A percentile compares a stretch with the other conserved stretches of the same genome.
phyloP scores from a whole-genome alignment of 1,140 invertebrate species.

The Listronotus oregonensis region DNA sequence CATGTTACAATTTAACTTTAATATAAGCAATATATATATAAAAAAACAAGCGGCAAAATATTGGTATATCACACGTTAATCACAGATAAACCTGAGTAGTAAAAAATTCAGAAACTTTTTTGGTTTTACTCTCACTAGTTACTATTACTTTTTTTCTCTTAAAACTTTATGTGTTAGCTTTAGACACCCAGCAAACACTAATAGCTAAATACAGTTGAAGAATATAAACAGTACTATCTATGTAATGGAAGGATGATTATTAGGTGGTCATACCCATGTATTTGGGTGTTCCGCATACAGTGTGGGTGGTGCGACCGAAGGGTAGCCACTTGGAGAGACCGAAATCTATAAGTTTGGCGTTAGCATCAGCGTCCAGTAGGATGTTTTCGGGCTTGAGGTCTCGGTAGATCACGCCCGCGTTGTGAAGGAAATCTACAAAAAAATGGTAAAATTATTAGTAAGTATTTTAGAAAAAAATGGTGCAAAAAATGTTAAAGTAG shows the following conservation, averaged over 20 bases:
- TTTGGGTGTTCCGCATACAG: constrained; percentile 88
- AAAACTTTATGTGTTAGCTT: background rate
- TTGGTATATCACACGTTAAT: constrained; percentile 41
- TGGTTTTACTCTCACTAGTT: constrained; percentile 38
- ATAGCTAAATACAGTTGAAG: too few relatives aligned
- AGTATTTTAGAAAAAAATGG: background rate
- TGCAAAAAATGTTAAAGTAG: background rate
- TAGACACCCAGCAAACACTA: background rate
- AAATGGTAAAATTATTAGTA: background rate
- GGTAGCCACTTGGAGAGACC: constrained; percentile 91
- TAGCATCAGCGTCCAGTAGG: constrained; percentile 77
- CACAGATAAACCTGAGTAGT: constrained; percentile 42
- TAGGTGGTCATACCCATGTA: constrained; percentile 78
- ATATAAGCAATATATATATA: constrained; percentile 15
- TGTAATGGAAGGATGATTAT: constrained; percentile 22
- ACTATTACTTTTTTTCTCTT: constrained; percentile 2
- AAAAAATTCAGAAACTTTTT: constrained; percentile 32
- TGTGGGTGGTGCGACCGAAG: constrained; percentile 74
- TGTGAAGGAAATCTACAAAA: constrained; percentile 85
- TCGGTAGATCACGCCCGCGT: constrained; percentile 86
- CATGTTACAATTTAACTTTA: constrained; percentile 62
- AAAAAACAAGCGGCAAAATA: constrained; percentile 32
- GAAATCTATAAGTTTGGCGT: constrained; percentile 87
- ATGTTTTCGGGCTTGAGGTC: constrained; percentile 93
- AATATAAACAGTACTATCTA: constrained; percentile 21